Evolutionary conservation across 2,888 invertebrate species (phyloP).

Genomic region (Drosophila mulleri): DNA sequence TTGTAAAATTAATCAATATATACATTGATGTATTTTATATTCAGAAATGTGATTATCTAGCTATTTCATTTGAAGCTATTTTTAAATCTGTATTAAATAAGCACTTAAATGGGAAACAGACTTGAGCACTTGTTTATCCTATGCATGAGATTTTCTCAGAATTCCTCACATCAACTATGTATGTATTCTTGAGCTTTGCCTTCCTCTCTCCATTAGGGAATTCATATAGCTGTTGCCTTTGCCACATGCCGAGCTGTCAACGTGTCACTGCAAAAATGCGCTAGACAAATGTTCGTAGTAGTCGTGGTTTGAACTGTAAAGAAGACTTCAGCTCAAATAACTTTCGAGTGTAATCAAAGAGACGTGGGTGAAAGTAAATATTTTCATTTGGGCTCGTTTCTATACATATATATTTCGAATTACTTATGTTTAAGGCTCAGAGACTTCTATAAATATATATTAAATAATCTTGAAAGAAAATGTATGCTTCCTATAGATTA

Average conservation of each 20-base stretch:
- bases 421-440: background rate
- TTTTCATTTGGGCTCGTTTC: background rate
- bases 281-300: conserved; percentile 23
- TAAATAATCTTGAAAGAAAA: background rate
- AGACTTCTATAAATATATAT: background rate
- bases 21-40: background rate
- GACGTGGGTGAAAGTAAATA: background rate
- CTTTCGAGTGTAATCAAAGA: background rate
- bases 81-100: background rate
- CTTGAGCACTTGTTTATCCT: background rate
- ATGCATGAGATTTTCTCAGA: conserved; percentile 1
- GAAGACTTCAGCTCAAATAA: background rate
- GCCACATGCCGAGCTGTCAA: conserved; percentile 38
- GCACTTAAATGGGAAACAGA: background rate
- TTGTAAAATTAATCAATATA: background rate
- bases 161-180: conserved; percentile 1
- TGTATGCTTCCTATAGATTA: background rate
- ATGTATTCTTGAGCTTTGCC: conserved; percentile 1
- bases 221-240: conserved; percentile 13
- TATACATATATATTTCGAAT: background rate
- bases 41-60: no score
- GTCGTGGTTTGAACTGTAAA: conserved; percentile 23
- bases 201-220: background rate
- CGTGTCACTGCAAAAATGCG: conserved; percentile 26
- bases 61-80: background rate